These are phyloP conservation scores for Drosophila nikananu DNA, from an alignment of 1,140 invertebrate species.

Conservation along the genomic window DNA sequence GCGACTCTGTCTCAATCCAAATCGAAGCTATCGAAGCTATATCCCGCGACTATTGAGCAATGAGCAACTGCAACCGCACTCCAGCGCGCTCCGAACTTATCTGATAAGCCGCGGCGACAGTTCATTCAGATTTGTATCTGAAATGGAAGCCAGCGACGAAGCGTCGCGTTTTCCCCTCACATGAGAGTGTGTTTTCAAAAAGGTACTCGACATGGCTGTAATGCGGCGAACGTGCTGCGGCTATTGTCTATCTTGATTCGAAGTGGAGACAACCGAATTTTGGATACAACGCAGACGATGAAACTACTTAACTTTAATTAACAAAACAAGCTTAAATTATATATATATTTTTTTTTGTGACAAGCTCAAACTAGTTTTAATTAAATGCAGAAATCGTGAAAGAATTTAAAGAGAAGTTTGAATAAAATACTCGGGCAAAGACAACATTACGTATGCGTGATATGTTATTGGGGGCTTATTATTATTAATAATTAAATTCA, in stretches of 20 bases:
- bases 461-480: background rate
- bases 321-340: constrained; percentile 12
- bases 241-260: constrained; percentile 27
- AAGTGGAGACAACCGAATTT: background rate
- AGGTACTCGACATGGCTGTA: constrained; percentile 43
- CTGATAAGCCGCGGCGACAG: constrained; percentile 77
- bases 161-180: constrained; percentile 51
- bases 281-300: constrained; percentile 8
- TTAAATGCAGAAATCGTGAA: background rate
- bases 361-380: background rate
- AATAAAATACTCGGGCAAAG: constrained; percentile 1
- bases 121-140: constrained; percentile 80
- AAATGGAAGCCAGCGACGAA: constrained; percentile 53
- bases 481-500: background rate
- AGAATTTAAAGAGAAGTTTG: constrained; percentile 1
- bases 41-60: constrained; percentile 21
- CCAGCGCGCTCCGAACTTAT: constrained; percentile 75
- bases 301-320: constrained; percentile 9
- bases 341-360: background rate
- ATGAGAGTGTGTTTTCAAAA: constrained; percentile 28
- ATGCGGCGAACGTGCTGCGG: constrained; percentile 35
- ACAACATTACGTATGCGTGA: constrained; percentile 26
- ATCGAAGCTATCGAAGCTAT: constrained; percentile 18
- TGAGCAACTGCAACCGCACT: constrained; percentile 65
- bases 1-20: constrained; percentile 12